Conservation (phyloP, 1,140 invertebrate genomes). For the Bombus waltoni region DNA sequence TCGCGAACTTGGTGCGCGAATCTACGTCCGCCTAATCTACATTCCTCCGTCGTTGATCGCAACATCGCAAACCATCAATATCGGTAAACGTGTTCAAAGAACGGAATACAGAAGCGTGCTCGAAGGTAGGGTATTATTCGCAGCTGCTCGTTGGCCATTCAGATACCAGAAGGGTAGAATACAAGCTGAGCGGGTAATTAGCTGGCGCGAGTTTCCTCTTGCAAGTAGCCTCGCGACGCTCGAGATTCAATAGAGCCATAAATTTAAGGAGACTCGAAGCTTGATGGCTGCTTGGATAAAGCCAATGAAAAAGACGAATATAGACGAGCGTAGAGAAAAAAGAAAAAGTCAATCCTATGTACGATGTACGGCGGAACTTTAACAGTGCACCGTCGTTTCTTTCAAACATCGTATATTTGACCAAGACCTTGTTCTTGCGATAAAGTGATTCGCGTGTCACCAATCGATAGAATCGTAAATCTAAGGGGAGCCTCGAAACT, state of each 20-base stretch:
- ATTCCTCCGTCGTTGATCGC: background rate
- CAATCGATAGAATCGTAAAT: too few relatives aligned
- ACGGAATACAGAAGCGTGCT: background rate
- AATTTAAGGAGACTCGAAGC: constrained; percentile 24
- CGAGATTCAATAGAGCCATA: constrained; percentile 42
- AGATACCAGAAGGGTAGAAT: background rate
- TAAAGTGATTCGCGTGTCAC: too few relatives aligned
- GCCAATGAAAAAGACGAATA: too few relatives aligned
- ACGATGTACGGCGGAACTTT: too few relatives aligned
- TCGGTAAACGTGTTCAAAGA: background rate
- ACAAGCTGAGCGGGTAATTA: constrained; percentile 23
- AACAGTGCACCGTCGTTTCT: background rate
- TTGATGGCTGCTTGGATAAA: background rate
- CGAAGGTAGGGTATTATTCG: background rate
- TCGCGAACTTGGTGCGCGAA: background rate
- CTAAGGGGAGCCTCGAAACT: too few relatives aligned
- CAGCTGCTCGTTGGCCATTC: constrained; percentile 13
- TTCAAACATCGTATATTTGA: background rate
- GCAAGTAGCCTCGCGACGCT: background rate
- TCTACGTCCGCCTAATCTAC: background rate
- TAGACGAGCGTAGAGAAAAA: too few relatives aligned
- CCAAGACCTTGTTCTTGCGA: too few relatives aligned
- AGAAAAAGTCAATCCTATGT: too few relatives aligned
- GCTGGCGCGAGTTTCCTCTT: background rate
- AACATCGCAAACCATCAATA: background rate